Evolutionary conservation across 1,140 invertebrate species (phyloP).

Genomic region (Philopotamus ludificatus): DNA sequence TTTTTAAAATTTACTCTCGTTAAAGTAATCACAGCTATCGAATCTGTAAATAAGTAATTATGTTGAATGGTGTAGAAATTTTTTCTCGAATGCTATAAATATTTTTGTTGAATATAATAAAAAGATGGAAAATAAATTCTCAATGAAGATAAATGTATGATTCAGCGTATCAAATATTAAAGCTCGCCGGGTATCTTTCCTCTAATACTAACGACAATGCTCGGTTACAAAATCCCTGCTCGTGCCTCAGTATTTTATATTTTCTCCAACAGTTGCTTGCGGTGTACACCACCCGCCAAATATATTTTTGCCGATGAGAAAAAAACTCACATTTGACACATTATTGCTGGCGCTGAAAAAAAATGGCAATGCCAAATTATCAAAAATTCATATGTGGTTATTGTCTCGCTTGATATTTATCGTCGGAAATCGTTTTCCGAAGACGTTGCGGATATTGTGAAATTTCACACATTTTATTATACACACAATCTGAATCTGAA

Average conservation of each 20-base stretch:
- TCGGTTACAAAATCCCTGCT: constrained; percentile 22
- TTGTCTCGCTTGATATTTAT: neutral
- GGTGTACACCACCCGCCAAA: neutral
- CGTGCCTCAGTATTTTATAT: constrained; percentile 15
- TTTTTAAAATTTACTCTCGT: too few relatives aligned
- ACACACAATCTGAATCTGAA: neutral
- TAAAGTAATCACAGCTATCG: too few relatives aligned
- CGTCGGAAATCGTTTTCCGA: neutral
- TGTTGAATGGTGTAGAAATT: too few relatives aligned
- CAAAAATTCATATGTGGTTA: neutral
- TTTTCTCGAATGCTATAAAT: too few relatives aligned
- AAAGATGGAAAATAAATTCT: too few relatives aligned
- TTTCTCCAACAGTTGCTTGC: constrained; percentile 7
- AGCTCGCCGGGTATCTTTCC: constrained; percentile 11
- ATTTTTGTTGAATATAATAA: too few relatives aligned
- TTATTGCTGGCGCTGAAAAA: neutral
- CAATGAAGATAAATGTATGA: too few relatives aligned
- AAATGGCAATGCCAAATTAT: neutral
- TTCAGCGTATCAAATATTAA: too few relatives aligned
- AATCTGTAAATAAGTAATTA: too few relatives aligned
- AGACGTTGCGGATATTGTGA: neutral
- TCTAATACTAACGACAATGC: constrained; percentile 18
- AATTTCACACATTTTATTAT: too few relatives aligned
- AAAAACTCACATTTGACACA: neutral
- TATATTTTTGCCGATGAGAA: neutral